phyloP scores from a whole-genome alignment of 2,113 vertebrate species.

The Pelvicachromis taeniatus region DNA sequence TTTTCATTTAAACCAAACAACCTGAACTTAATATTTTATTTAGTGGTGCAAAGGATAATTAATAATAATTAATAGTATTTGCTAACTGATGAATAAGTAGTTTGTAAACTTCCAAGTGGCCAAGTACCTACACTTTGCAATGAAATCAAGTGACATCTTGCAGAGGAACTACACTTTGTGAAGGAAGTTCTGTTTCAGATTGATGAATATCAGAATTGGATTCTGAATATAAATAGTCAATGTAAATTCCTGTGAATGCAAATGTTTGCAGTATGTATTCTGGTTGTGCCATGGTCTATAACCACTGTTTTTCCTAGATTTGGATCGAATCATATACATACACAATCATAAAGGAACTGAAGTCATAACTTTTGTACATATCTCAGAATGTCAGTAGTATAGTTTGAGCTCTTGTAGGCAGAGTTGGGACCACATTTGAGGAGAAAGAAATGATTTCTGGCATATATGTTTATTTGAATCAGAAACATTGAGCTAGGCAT shows the following conservation, averaged over 20 bases:
- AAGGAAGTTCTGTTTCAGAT: neutral
- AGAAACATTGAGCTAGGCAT: neutral
- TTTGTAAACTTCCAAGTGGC: neutral
- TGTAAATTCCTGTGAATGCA: neutral
- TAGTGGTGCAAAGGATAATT: neutral
- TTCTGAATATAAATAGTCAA: neutral
- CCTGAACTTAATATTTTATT: neutral
- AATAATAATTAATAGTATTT: rapidly evolving
- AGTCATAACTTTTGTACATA: neutral
- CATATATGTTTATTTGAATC: neutral
- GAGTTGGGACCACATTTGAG: neutral
- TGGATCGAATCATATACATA: neutral
- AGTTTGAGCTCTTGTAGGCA: neutral
- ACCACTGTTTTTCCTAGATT: neutral
- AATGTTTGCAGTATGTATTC: neutral
- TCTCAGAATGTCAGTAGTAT: neutral
- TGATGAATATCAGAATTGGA: no score
- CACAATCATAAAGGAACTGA: neutral
- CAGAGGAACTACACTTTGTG: neutral
- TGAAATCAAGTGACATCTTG: neutral
- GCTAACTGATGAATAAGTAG: neutral
- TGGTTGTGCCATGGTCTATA: neutral
- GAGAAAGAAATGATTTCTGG: neutral
- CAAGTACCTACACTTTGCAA: neutral
- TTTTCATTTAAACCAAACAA: neutral